These are phyloP conservation scores for Micromesistius poutassou DNA, from an alignment of 2,797 vertebrate genomes.

Conservation along the genomic window DNA sequence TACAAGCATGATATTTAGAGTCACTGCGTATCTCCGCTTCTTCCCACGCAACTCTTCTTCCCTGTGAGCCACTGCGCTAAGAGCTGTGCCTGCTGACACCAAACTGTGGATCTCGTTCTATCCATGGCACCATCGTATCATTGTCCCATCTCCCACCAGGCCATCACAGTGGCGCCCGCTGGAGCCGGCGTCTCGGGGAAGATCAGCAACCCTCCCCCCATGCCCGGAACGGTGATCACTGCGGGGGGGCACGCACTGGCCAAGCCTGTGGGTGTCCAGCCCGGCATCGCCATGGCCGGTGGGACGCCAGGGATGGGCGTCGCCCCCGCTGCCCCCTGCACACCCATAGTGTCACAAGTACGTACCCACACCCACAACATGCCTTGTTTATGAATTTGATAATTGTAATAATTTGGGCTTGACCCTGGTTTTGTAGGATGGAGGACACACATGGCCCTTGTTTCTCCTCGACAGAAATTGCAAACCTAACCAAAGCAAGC, in stretches of 20 bases:
- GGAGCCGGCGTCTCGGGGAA: slow-evolving; percentile 54
- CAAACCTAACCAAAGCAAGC: neutral
- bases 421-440: neutral
- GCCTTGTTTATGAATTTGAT: too few relatives aligned
- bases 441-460: neutral
- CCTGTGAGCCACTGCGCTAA: neutral
- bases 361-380: neutral
- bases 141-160: slow-evolving; percentile 45
- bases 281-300: slow-evolving; percentile 18
- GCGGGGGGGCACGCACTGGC: slow-evolving; percentile 57
- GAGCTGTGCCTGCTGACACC: neutral
- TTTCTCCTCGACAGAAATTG: neutral
- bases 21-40: neutral
- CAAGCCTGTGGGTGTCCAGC: slow-evolving; percentile 31
- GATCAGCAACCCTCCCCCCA: slow-evolving; percentile 69
- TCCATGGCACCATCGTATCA: neutral
- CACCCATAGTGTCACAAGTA: slow-evolving; percentile 76
- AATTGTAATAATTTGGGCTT: neutral
- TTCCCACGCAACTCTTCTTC: too few relatives aligned
- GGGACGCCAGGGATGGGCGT: slow-evolving; percentile 31
- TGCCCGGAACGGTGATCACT: slow-evolving; percentile 68
- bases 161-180: slow-evolving; percentile 49
- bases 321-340: slow-evolving; percentile 54
- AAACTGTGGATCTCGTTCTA: neutral
- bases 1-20: neutral